Evolutionary conservation across 2,797 vertebrate species (phyloP).

Genomic region (Sphenodon punctatus): DNA sequence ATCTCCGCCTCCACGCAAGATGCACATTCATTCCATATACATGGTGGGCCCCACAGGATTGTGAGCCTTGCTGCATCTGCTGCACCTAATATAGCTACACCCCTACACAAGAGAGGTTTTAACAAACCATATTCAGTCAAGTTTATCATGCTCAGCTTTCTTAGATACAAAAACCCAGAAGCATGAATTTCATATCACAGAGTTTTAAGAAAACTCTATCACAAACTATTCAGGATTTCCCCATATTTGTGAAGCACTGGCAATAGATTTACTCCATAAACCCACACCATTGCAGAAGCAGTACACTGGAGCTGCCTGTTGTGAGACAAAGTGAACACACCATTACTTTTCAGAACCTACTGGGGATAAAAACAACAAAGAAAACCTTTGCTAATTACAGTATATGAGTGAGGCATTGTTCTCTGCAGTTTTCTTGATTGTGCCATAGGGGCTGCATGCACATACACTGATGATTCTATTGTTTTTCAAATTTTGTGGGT

Average conservation of each 20-base stretch:
- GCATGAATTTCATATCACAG: neutral
- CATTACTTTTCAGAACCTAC: neutral
- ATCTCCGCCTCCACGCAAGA: too few relatives aligned
- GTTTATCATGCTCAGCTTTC: neutral
- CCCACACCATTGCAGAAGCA: neutral
- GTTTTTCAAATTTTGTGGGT: neutral
- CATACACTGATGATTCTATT: neutral
- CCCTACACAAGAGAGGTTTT: neutral
- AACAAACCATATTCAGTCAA: neutral
- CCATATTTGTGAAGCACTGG: neutral
- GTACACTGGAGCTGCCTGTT: neutral
- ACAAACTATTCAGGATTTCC: neutral
- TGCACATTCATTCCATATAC: too few relatives aligned
- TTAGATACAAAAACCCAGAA: neutral
- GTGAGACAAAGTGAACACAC: neutral
- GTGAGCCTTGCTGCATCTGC: too few relatives aligned
- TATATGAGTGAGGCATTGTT: neutral
- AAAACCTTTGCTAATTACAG: neutral
- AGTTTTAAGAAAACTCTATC: neutral
- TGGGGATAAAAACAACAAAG: neutral
- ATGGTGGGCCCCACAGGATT: too few relatives aligned
- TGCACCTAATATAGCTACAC: too few relatives aligned
- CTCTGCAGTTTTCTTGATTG: neutral
- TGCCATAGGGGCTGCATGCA: neutral
- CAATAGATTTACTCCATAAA: neutral